A percentile compares a stretch with the other conserved stretches of the same genome.
Evolutionary conservation across 2,113 vertebrate genomes (phyloP).

Genomic region (Murina feae): DNA sequence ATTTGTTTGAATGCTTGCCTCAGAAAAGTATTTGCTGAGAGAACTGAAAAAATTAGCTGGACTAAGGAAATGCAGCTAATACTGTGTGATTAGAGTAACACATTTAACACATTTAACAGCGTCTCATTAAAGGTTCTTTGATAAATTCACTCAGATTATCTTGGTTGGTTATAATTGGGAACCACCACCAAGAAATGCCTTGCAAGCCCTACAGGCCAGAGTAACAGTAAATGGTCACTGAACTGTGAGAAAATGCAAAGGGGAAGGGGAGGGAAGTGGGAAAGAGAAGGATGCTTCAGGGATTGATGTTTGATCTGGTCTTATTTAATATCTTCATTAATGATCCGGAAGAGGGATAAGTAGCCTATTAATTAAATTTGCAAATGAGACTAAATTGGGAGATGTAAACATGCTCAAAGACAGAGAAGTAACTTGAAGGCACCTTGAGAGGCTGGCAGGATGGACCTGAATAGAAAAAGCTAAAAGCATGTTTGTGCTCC

Average conservation of each 20-base stretch:
- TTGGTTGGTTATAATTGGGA: conserved; percentile 48
- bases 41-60: conserved; percentile 52
- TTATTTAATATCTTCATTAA: conserved; percentile 67
- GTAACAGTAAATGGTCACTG: not conserved
- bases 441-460: conserved; percentile 28
- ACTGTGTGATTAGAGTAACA: not conserved
- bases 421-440: conserved; percentile 44
- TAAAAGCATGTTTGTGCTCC: not conserved
- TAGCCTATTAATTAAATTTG: conserved; percentile 68
- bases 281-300: not conserved
- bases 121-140: conserved; percentile 54
- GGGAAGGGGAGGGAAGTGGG: accelerated
- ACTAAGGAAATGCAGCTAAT: conserved; percentile 36
- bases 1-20: conserved; percentile 29
- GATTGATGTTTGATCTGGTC: conserved; percentile 50
- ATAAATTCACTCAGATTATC: conserved; percentile 49
- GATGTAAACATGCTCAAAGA: conserved; percentile 62
- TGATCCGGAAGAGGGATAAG: conserved; percentile 61
- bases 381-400: conserved; percentile 60
- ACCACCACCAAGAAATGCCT: conserved; percentile 44
- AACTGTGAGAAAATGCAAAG: not conserved
- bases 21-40: conserved; percentile 46
- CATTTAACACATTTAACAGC: conserved; percentile 41
- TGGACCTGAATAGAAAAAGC: not conserved
- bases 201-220: not conserved